Conservation (phyloP, 2,888 invertebrate species). For the Priocnemis perturbator region DNA sequence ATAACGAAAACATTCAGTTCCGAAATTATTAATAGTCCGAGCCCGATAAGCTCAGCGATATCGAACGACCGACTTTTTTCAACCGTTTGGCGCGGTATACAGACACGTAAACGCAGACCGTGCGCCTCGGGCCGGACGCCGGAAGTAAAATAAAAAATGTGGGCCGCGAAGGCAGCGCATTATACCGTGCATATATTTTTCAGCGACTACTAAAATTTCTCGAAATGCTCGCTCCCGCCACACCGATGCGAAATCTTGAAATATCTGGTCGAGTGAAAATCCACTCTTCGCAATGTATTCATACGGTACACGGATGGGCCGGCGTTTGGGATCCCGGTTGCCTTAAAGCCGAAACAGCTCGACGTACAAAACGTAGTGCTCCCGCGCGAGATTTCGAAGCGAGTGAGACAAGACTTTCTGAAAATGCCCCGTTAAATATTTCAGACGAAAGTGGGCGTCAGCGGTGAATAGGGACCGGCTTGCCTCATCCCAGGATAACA, state of each 20-base stretch:
- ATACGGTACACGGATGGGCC: neutral
- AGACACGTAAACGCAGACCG: too few relatives aligned
- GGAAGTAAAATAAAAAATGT: too few relatives aligned
- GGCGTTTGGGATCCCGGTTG: neutral
- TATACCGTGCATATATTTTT: too few relatives aligned
- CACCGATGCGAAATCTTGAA: too few relatives aligned
- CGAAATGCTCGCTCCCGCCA: too few relatives aligned
- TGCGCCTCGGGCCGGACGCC: too few relatives aligned
- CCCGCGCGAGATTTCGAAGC: constrained; percentile 38
- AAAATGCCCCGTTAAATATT: constrained; percentile 58
- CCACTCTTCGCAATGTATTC: too few relatives aligned
- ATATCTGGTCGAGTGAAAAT: too few relatives aligned
- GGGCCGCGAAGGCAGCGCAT: too few relatives aligned
- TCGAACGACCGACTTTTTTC: neutral
- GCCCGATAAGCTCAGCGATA: constrained; percentile 7
- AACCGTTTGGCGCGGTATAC: too few relatives aligned
- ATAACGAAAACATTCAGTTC: constrained; percentile 46
- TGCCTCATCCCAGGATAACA: constrained; percentile 37
- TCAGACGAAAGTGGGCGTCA: constrained; percentile 38
- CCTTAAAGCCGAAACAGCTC: neutral
- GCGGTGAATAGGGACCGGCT: constrained; percentile 8
- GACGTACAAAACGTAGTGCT: constrained; percentile 10
- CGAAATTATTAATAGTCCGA: constrained; percentile 47
- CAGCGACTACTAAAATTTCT: too few relatives aligned
- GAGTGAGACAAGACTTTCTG: constrained; percentile 32